Evolutionary conservation across 2,888 invertebrate genomes (phyloP), one percentile per base, ranked within the genome.

Genomic region (Drosophila mayaguana): DNA sequence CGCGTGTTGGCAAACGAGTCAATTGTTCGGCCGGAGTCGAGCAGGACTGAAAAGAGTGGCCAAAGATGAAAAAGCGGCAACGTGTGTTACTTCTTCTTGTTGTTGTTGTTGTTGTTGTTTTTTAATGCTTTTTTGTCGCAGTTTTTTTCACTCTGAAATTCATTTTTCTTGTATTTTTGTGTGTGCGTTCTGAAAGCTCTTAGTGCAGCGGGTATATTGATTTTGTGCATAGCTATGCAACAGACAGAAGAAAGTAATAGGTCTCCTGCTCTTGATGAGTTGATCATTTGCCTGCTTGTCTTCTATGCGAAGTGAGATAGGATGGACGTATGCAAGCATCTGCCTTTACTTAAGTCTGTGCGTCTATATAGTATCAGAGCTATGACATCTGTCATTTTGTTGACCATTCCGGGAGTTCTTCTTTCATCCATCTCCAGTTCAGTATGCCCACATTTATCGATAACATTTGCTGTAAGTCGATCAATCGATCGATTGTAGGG

Each of bases 1-100:
- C 74, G 86, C 78, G 78, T 83, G 80, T 83, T 88, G 83, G 75
- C 83, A 78, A 89, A 89, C 85, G 80, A 89, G 80, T 88, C 87
- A 87, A 89, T 88, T 85, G 86, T 81, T 69, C 75, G 74, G 84
- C 81, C 72, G 22, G 78, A 36, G 34, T 80, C 77, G 75, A 88
- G 78, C 81, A 56, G 28, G 48, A 48, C n/a, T 28, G 61, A 12
- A 20, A 51, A 14, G 12, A 38, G 11, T n/a, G 7, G 45, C 25
- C 36, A 34, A 51, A 51, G 20, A 50, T 46, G 36, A 68, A 60
- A 60, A 59, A 60, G 56, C 40, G 51, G 48, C 69, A 61, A 61
- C 46, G 51, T 50, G 53, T 54, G 56, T 57, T 59, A 53, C 32
- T n/a, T 38, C n/a, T 45, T 28, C 3, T 45, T 59, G n/a, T 68